Conservation (phyloP, 2,113 vertebrate species). For the Pterophyllum scalare region DNA sequence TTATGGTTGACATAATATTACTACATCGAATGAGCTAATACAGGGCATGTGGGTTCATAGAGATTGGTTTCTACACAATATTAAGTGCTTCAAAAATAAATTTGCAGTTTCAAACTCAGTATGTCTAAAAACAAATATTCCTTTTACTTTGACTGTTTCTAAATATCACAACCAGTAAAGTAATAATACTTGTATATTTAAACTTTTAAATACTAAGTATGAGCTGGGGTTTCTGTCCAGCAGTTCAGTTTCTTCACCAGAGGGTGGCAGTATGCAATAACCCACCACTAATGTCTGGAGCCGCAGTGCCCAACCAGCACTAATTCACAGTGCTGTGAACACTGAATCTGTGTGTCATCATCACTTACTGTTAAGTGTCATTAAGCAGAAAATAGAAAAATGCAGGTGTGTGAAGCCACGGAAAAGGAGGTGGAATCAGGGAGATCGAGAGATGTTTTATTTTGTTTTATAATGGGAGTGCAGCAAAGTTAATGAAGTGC, state of each 20-base stretch:
- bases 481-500: neutral
- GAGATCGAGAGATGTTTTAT: neutral
- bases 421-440: neutral
- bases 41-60: no score
- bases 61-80: rapidly evolving
- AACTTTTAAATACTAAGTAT: neutral
- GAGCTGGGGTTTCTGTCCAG: neutral
- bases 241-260: constrained; percentile 33
- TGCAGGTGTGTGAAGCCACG: neutral
- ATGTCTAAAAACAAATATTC: no score
- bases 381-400: neutral
- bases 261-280: constrained; percentile 46
- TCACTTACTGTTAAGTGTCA: neutral
- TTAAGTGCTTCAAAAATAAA: neutral
- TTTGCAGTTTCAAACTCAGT: neutral
- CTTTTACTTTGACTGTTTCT: no score
- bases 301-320: neutral
- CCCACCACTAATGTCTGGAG: neutral
- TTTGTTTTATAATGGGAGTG: neutral
- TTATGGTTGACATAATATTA: no score
- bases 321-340: rapidly evolving
- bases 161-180: neutral
- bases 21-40: no score
- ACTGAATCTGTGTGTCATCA: neutral
- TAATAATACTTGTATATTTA: neutral